phyloP scores from a whole-genome alignment of 2,888 invertebrate species.

The Slavum lentiscoides region DNA sequence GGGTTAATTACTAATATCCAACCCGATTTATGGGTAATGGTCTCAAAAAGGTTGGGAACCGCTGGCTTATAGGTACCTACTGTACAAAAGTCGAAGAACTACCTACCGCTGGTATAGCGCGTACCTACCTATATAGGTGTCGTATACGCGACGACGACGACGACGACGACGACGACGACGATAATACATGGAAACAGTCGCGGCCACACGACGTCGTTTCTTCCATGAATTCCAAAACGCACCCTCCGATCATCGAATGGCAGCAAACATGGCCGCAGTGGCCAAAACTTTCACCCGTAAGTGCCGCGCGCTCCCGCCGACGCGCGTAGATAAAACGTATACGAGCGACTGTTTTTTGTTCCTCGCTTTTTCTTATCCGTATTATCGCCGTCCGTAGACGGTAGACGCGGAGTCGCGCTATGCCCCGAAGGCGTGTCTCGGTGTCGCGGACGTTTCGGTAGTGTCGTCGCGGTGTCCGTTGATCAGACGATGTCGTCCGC shows the following conservation, averaged over 20 bases:
- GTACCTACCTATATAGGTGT: no score
- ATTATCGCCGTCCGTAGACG: background rate
- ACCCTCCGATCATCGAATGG: conserved; percentile 32
- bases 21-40: no score
- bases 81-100: no score
- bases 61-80: no score
- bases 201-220: conserved; percentile 32
- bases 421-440: conserved; percentile 13
- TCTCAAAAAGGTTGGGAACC: no score
- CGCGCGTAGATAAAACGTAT: conserved; percentile 8
- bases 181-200: conserved; percentile 48
- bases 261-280: conserved; percentile 51
- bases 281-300: conserved; percentile 19
- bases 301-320: background rate
- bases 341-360: background rate
- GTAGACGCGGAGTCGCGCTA: background rate
- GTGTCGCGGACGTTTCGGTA: conserved; percentile 16
- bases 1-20: no score
- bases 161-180: background rate
- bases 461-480: conserved; percentile 1
- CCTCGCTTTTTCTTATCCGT: no score
- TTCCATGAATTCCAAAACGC: conserved; percentile 47
- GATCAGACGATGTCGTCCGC: conserved; percentile 8
- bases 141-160: no score
- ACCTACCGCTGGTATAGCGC: no score